phyloP scores from a whole-genome alignment of 2,797 vertebrate genomes.

The Neomorphus geoffroyi region DNA sequence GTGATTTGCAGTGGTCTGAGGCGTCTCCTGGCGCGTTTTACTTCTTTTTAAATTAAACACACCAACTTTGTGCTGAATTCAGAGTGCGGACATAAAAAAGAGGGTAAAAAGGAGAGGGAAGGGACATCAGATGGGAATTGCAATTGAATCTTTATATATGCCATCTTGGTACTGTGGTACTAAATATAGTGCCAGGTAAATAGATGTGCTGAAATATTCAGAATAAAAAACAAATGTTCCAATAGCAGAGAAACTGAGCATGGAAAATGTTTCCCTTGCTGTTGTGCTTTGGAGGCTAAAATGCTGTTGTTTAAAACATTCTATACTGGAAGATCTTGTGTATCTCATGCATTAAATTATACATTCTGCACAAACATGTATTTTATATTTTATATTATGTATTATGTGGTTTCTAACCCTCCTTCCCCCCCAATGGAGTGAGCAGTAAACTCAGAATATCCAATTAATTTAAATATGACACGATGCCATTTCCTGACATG shows the following conservation, averaged over 20 bases:
- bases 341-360: slow-evolving; percentile 71
- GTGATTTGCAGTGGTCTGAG: slow-evolving; percentile 86
- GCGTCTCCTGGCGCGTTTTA: slow-evolving; percentile 82
- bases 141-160: slow-evolving; percentile 86
- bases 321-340: slow-evolving; percentile 54
- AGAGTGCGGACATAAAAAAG: slow-evolving; percentile 84
- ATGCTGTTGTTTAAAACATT: slow-evolving; percentile 77
- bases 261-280: slow-evolving; percentile 63
- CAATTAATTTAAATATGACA: slow-evolving; percentile 54
- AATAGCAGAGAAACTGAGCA: slow-evolving; percentile 72
- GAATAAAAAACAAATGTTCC: slow-evolving; percentile 86
- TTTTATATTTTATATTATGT: slow-evolving; percentile 39
- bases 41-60: slow-evolving; percentile 88
- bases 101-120: slow-evolving; percentile 84
- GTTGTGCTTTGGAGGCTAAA: slow-evolving; percentile 72
- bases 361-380: slow-evolving; percentile 17
- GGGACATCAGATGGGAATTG: slow-evolving; percentile 85
- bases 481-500: neutral
- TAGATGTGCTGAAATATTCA: slow-evolving; percentile 84
- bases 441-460: slow-evolving; percentile 45
- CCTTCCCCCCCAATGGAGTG: fast-evolving
- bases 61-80: slow-evolving; percentile 86
- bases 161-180: slow-evolving; percentile 81
- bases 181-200: slow-evolving; percentile 83
- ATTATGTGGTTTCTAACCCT: neutral